phyloP scores from a whole-genome alignment of 2,888 invertebrate species.

The Branchipolynoe longqiensis region DNA sequence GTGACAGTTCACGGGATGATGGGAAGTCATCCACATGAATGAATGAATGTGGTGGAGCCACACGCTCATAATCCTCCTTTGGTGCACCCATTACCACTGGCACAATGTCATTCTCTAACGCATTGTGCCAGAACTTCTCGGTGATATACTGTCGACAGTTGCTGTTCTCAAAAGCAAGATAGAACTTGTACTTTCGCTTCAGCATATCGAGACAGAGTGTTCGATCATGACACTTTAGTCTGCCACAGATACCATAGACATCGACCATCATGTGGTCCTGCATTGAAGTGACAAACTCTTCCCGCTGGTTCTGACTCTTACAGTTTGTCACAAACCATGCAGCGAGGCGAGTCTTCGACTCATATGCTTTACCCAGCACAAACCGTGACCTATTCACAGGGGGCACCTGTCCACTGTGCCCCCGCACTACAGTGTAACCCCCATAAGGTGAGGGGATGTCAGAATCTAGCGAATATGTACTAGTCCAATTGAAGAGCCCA shows the following conservation, averaged over 20 bases:
- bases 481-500: slow-evolving; percentile 57
- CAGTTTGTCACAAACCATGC: slow-evolving; percentile 99
- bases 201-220: slow-evolving; percentile 54
- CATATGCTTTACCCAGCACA: not conserved
- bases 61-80: slow-evolving; percentile 41
- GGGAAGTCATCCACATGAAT: slow-evolving; percentile 98
- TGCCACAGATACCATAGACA: slow-evolving; percentile 58
- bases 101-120: slow-evolving; percentile 51
- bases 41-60: slow-evolving; percentile 85
- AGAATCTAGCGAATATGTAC: slow-evolving; percentile 48
- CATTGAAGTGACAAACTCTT: slow-evolving; percentile 92
- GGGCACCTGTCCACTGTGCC: not conserved
- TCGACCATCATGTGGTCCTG: slow-evolving; percentile 89
- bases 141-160: slow-evolving; percentile 58
- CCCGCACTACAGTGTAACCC: not conserved
- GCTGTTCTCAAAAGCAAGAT: slow-evolving; percentile 59
- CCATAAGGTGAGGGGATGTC: slow-evolving; percentile 59
- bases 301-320: slow-evolving; percentile 94
- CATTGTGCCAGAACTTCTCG: slow-evolving; percentile 60
- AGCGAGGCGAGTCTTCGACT: slow-evolving; percentile 91
- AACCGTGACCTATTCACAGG: not conserved
- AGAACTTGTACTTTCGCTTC: slow-evolving; percentile 57
- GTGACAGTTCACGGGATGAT: slow-evolving; percentile 92
- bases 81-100: slow-evolving; percentile 58
- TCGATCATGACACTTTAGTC: slow-evolving; percentile 47